Evolutionary conservation across 2,888 invertebrate genomes (phyloP), one percentile per base, ranked within the genome.

Genomic region (Pyrgus malvae): DNA sequence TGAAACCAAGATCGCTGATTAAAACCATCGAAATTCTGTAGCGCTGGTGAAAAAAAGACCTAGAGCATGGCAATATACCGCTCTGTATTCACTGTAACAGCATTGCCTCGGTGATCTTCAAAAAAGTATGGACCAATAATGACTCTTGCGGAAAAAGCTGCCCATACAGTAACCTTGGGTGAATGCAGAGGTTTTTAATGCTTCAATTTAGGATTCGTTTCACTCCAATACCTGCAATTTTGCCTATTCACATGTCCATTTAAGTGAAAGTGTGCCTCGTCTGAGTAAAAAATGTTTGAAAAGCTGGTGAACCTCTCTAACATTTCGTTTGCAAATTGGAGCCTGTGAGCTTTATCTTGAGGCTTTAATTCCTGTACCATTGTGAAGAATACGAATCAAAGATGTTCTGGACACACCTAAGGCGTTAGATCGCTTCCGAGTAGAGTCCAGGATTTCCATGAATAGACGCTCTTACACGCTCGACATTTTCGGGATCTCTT

Each of bases 111-210:
- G 31, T 27, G 21, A 33, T 64, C 58, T 58, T 64, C 60, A 63
- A 63, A 63, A 62, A 68, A 66, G 40, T 59, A 66, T 45, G 69
- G 67, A 19, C 62, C 59, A n/a, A 62, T 59, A 37, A 63, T 63
- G 40, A 61, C 61, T 45, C 48, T 38, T 12, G 57, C 57, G 42
- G 61, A 65, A 38, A 63, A 55, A n/a, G 61, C 45, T 16, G 56
- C 58, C 62, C 62, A 63, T 33, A 60, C 61, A n/a, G 60, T 62
- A 11, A 58, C 55, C 58, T 63, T 61, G 11, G 62, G 61, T 12
- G 41, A 55, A 55, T 65, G 62, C 31, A 60, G 38, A 31, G 60
- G 61, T 35, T 57, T 59, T 44, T 61, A 48, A 56, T 64, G 63
- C 38, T 64, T 63, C n/a, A 23, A 48, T 50, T 57, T 58, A 45